Evolutionary conservation across 2,888 invertebrate species (phyloP).

Genomic region (Branchellion lobata): DNA sequence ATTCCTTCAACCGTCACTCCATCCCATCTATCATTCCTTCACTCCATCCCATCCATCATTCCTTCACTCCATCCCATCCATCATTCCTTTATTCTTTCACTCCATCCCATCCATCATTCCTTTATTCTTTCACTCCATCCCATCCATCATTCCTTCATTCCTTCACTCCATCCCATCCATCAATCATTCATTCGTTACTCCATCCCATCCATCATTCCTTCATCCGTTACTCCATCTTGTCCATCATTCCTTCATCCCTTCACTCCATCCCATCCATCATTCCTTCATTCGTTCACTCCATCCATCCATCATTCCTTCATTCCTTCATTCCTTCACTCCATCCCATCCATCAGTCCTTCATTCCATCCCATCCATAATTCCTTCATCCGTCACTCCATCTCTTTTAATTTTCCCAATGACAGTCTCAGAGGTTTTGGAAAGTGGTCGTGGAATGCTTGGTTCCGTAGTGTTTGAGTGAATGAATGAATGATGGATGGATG

Average conservation of each 20-base stretch:
- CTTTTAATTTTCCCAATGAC: too few relatives aligned
- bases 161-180: not conserved
- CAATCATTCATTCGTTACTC: not conserved
- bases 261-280: too few relatives aligned
- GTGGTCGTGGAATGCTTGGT: too few relatives aligned
- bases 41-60: too few relatives aligned
- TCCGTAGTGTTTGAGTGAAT: too few relatives aligned
- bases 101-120: not conserved
- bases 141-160: not conserved
- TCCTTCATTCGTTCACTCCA: too few relatives aligned
- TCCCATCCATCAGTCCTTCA: too few relatives aligned
- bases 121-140: not conserved
- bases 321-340: too few relatives aligned
- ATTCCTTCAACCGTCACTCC: not conserved
- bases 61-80: not conserved
- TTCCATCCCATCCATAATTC: too few relatives aligned
- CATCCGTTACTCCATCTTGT: not conserved
- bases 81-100: not conserved
- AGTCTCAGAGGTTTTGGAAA: too few relatives aligned
- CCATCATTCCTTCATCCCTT: not conserved
- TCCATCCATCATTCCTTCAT: too few relatives aligned
- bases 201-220: not conserved
- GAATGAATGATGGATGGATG: too few relatives aligned
- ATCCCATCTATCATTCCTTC: not conserved
- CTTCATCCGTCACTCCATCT: not conserved